Evolutionary conservation across 1,140 invertebrate genomes (phyloP).

Genomic region (Trichogramma pretiosum): DNA sequence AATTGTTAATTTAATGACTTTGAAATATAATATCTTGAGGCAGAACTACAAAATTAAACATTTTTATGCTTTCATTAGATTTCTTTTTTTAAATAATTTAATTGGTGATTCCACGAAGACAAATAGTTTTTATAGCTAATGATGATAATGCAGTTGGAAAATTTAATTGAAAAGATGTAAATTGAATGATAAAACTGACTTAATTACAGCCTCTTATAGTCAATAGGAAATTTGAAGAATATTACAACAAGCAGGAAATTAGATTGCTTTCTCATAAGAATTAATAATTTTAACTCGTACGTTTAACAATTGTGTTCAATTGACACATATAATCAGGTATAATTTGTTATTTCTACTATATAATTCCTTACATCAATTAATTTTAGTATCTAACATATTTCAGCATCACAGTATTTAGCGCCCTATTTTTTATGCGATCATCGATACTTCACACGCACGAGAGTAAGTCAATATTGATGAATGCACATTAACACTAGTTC

Average conservation of each 20-base stretch:
- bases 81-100: too few species aligned
- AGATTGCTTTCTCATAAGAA: neutral
- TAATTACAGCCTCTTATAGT: neutral
- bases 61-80: too few species aligned
- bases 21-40: too few species aligned
- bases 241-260: too few species aligned
- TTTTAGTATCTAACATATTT: constrained; percentile 36
- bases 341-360: constrained; percentile 26
- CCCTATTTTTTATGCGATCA: constrained; percentile 32
- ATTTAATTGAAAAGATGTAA: neutral
- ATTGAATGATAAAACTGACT: neutral
- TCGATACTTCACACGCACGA: constrained; percentile 20
- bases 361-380: constrained; percentile 24
- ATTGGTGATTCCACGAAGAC: too few species aligned
- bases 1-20: too few species aligned
- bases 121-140: too few species aligned
- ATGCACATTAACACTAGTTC: neutral
- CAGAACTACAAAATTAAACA: too few species aligned
- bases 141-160: neutral
- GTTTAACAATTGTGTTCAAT: neutral
- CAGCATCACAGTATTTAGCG: constrained; percentile 48
- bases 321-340: neutral
- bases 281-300: constrained; percentile 19
- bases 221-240: constrained; percentile 5
- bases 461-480: neutral